These are phyloP conservation scores for Albula goreensis DNA, from an alignment of 2,113 vertebrate species.

Conservation along the genomic window DNA sequence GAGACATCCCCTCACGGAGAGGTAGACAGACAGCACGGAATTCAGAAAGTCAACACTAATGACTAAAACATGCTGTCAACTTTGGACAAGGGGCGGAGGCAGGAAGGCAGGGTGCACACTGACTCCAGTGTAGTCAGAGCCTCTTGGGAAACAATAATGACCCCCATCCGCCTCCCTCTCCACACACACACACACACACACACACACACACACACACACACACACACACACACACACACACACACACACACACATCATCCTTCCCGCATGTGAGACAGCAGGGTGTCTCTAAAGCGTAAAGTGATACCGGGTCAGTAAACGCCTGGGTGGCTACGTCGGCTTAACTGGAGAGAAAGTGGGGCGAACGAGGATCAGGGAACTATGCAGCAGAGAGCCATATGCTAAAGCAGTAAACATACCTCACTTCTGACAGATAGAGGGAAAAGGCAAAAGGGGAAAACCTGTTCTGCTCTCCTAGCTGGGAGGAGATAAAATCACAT, in stretches of 20 bases:
- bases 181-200: neutral
- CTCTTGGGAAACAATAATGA: neutral
- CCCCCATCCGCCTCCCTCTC: neutral
- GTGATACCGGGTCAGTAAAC: neutral
- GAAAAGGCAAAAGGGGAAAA: too few relatives aligned
- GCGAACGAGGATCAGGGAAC: neutral
- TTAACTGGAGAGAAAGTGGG: neutral
- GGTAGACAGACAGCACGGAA: neutral
- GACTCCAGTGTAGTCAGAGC: neutral
- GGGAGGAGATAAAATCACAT: too few relatives aligned
- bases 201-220: neutral
- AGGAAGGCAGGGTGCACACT: neutral
- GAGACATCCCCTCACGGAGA: neutral
- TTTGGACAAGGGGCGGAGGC: neutral
- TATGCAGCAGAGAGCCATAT: neutral
- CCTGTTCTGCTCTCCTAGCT: too few relatives aligned
- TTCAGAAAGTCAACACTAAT: conserved; percentile 1
- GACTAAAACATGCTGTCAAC: neutral
- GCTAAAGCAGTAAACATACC: neutral
- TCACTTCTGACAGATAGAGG: neutral
- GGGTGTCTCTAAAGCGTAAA: neutral
- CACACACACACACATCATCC: neutral
- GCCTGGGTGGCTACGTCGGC: neutral
- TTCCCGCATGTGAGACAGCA: neutral
- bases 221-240: too few relatives aligned